These are phyloP conservation scores for Bungarus multicinctus DNA, from an alignment of 2,113 vertebrate genomes.

Conservation along the genomic window DNA sequence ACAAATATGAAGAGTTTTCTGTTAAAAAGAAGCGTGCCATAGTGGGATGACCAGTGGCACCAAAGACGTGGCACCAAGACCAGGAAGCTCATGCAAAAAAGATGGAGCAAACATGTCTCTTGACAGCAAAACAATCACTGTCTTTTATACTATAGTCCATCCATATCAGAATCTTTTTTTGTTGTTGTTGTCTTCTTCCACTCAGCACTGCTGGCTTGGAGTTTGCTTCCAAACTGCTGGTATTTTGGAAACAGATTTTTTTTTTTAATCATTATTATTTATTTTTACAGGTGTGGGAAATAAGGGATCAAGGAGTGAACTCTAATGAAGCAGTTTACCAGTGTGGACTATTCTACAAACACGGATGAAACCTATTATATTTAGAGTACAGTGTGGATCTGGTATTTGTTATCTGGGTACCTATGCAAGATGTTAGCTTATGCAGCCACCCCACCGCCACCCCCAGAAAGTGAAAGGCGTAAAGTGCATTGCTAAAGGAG, in stretches of 20 bases:
- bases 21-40: conserved; percentile 92
- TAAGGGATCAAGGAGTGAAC: background rate
- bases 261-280: background rate
- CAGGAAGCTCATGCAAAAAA: conserved; percentile 88
- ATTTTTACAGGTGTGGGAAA: background rate
- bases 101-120: conserved; percentile 79
- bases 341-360: conserved; percentile 19
- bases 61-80: conserved; percentile 77
- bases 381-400: conserved; percentile 19
- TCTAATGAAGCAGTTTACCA: background rate
- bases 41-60: conserved; percentile 77
- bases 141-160: conserved; percentile 35
- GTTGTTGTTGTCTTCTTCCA: conserved; percentile 13
- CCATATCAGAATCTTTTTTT: conserved; percentile 20
- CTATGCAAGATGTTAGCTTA: conserved; percentile 1
- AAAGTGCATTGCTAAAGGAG: conserved; percentile 57
- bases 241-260: conserved; percentile 46
- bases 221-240: conserved; percentile 54
- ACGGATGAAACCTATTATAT: conserved; percentile 25
- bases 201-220: conserved; percentile 39
- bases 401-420: background rate
- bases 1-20: conserved; percentile 88
- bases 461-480: conserved; percentile 19
- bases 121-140: conserved; percentile 64
- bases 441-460: conserved; percentile 10